Evolutionary conservation across 2,888 invertebrate species (phyloP), one percentile per base, ranked within the genome.

Genomic region (Baccha elongata): DNA sequence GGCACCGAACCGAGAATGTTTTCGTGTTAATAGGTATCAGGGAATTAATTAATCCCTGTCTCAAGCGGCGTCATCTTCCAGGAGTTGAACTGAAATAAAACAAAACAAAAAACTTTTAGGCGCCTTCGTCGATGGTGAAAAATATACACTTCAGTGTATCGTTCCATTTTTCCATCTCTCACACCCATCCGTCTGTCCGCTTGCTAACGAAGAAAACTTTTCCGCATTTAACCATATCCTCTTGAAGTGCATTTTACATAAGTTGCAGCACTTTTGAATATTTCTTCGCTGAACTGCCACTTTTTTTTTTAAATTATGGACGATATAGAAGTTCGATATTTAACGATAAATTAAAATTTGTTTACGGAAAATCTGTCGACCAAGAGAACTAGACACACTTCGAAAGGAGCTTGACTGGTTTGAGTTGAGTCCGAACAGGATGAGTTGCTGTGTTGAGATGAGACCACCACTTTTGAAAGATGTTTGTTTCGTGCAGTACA

Each of bases 21-120:
- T 72, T 68, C 55, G 58, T 83, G 83, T 78, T 83, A 83, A 83
- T 83, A 76, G 72, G 72, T 78, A 83, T 83, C 78, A 72, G 21
- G 72, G 68, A 83, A 83, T 83, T 83, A 83, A 83, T 83, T 83
- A 83, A 78, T 83, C 83, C 83, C 67, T 78, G 83, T 83, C 83
- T 76, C 65, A 26, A 50, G 58, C 44, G 81, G 71, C 75, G 71
- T 23, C 69, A 17, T 29, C 58, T 23, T 46, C 17, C 44, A 8
- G 26, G 26, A n/a, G 17, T 3, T 19, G n/a, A 13, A 11, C 13
- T 13, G 13, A 19, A 26, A 44, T n/a, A 8, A 17, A 42, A 11
- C 5, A 17, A 17, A 29, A 52, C 3, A 7, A 10, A 21, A 75
- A 67, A 81, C 71, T 81, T 81, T 62, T 62, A 72, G 81, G 81